Conservation (phyloP, 2,888 invertebrate genomes). For the Tipula unca region DNA sequence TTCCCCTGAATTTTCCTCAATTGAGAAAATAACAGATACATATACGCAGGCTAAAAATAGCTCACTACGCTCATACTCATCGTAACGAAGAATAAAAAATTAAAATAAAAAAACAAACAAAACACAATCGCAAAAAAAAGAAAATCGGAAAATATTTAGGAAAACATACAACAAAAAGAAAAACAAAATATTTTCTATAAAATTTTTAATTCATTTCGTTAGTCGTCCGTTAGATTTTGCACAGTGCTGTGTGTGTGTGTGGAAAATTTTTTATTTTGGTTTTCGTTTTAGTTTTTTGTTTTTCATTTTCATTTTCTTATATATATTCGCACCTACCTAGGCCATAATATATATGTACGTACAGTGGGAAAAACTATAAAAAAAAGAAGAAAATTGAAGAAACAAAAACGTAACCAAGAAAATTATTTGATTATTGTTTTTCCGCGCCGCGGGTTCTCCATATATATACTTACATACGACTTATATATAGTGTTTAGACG, state of each 20-base stretch:
- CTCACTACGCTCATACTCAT: background rate
- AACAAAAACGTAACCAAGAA: background rate
- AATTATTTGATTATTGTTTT: background rate
- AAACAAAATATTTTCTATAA: background rate
- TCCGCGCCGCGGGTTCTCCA: background rate
- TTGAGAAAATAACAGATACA: no score
- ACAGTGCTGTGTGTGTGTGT: background rate
- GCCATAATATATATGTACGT: background rate
- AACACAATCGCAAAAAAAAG: no score
- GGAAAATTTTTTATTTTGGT: background rate
- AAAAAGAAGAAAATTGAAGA: background rate
- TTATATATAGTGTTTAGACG: background rate
- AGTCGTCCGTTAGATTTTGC: slow-evolving; percentile 14
- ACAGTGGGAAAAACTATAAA: background rate
- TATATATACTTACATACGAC: background rate
- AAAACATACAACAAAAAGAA: background rate
- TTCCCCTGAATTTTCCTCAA: no score
- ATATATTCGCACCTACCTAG: background rate
- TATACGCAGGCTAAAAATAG: no score
- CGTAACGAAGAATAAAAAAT: no score
- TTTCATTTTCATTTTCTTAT: background rate
- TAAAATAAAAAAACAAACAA: background rate
- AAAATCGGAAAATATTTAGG: background rate
- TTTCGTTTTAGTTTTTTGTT: background rate
- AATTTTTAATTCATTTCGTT: background rate